phyloP scores from a whole-genome alignment of 2,888 invertebrate species.

The Tachina lurida region DNA sequence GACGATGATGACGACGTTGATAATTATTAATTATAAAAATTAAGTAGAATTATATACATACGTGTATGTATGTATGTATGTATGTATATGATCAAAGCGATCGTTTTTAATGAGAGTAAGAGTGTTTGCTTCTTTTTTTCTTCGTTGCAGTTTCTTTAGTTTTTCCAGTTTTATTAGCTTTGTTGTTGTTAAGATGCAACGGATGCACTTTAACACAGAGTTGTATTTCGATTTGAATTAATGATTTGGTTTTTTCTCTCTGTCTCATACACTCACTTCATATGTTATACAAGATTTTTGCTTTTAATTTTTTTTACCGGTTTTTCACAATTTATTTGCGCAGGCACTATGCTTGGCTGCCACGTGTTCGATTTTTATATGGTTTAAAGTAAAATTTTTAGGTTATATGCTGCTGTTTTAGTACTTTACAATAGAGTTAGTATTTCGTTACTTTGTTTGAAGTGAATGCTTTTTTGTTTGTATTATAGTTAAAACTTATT shows the following conservation, averaged over 20 bases:
- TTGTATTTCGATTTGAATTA: constrained; percentile 54
- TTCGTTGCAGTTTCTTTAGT: constrained; percentile 10
- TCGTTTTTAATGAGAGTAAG: constrained; percentile 53
- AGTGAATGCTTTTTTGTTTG: constrained; percentile 38
- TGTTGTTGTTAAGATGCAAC: constrained; percentile 53
- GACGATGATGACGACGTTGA: constrained; percentile 1
- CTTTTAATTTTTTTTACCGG: constrained; percentile 57
- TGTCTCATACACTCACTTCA: background rate
- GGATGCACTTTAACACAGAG: constrained; percentile 70
- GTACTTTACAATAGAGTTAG: constrained; percentile 15
- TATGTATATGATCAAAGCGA: constrained; percentile 14
- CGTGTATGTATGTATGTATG: background rate
- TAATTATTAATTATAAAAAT: background rate
- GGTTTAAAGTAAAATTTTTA: constrained; percentile 44
- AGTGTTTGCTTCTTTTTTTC: constrained; percentile 26
- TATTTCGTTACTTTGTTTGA: constrained; percentile 29
- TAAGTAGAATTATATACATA: too few relatives aligned
- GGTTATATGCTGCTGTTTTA: constrained; percentile 50
- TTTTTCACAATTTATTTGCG: constrained; percentile 42
- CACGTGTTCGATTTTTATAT: constrained; percentile 65
- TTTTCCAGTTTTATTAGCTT: constrained; percentile 9
- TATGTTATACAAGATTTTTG: background rate
- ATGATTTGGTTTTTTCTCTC: constrained; percentile 22
- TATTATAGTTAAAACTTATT: constrained; percentile 36
- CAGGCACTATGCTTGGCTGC: constrained; percentile 57